These are phyloP conservation scores for Lacerta agilis DNA, from an alignment of 2,797 vertebrate species.

Conservation along the genomic window DNA sequence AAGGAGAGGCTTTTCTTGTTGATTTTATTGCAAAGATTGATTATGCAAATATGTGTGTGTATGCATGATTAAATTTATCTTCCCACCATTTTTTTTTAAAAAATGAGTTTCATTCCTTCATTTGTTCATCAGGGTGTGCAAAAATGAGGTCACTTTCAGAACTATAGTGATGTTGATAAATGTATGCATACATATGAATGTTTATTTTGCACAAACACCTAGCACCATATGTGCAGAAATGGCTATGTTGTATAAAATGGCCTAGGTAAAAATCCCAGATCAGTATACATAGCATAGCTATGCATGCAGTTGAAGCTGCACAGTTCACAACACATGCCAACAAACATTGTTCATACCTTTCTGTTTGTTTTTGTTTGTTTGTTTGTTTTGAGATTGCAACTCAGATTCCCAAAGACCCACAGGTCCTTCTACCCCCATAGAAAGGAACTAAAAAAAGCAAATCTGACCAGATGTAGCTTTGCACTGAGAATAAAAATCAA, in stretches of 20 bases:
- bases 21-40: conserved; percentile 47
- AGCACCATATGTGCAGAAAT: background rate
- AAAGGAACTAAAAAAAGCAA: background rate
- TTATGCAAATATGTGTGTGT: background rate
- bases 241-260: background rate
- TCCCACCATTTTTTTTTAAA: conserved; percentile 31
- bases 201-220: background rate
- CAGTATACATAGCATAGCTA: background rate
- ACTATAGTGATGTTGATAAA: background rate
- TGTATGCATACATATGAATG: background rate
- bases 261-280: background rate
- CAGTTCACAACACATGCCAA: background rate
- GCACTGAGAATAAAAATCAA: background rate
- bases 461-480: background rate
- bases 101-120: conserved; percentile 19
- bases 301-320: background rate
- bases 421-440: background rate
- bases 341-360: background rate
- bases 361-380: too few relatives aligned
- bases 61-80: conserved; percentile 47
- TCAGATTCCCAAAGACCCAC: background rate
- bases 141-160: conserved; percentile 5
- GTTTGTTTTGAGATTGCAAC: background rate
- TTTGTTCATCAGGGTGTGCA: background rate
- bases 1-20: conserved; percentile 75